Base-by-base conservation (phyloP, 2,888 invertebrate genomes). In the Oeneis ivallda region DNA sequence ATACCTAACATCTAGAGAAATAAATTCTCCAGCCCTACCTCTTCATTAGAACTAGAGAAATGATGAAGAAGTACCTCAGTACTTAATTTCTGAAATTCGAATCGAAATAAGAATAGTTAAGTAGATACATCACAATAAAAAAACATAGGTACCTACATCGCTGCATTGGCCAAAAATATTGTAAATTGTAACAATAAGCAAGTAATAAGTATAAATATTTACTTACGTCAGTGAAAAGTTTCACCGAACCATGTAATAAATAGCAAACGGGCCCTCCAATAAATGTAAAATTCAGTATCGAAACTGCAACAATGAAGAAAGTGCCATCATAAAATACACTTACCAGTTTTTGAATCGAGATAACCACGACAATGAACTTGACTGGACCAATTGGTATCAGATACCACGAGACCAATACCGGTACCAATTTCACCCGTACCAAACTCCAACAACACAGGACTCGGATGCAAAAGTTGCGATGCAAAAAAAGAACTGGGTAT, bases 281-380 rank as follows among this genome's bases (percentile, higher is more conserved):
- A 59, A 57, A 67, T 45, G 43, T 58, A 39, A 57, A 64, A 60
- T 41, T 64, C 52, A 58, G 34, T 43, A 59, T 57, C 53, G 52
- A 47, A 70, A 78, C 67, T 70, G 76, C 75, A 76, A 83, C 82
- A 82, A 81, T 80, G 72, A 79, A 76, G 79, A 79, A 79, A 80
- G 75, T 75, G 70, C 73, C 69, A 72, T 72, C 71, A 72, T 73
- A 72, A 72, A 72, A 54, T 74, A 73, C 72, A 81, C 84, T 84
- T 83, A 89, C 87, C 87, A 87, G 85, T 85, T 83, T 81, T 79
- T 79, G 76, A 80, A 82, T 83, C 85, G 80, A 83, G 86, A 86
- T 84, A 85, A 83, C 78, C 73, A 72, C 72, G 74, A 86, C 85
- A 84, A 82, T 84, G 84, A 85, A 84, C 83, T 84, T 81, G 82